A percentile compares a stretch with the other conserved stretches of the same genome.
phyloP scores from a whole-genome alignment of 92 coral and sea anemone species.

The Palythoa heliodiscus region DNA sequence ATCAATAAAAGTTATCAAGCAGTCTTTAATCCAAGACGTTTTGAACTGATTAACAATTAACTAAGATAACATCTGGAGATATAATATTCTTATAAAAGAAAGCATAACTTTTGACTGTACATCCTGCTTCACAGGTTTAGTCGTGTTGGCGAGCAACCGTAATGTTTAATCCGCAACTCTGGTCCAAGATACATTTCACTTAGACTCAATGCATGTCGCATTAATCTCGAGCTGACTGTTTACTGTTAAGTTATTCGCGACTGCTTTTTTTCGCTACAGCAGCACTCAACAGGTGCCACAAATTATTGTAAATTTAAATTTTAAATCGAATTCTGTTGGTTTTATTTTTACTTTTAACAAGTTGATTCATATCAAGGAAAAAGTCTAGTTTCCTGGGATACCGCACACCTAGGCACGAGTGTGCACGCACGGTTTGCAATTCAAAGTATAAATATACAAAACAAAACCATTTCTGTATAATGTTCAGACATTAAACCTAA shows the following conservation, averaged over 20 bases:
- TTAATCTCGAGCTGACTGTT: not conserved
- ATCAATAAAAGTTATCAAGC: not conserved
- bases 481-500: not conserved
- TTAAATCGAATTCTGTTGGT: not conserved
- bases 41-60: not conserved
- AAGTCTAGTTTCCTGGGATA: conserved; percentile 1
- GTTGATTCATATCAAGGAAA: not conserved
- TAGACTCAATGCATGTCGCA: not conserved
- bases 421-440: not conserved
- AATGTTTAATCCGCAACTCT: not conserved
- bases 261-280: not conserved
- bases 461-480: not conserved
- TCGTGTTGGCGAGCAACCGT: not conserved
- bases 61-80: not conserved
- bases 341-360: not conserved
- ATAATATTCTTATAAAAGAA: not conserved
- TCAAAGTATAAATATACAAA: not conserved
- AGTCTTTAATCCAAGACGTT: too few relatives aligned
- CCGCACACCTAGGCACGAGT: not conserved
- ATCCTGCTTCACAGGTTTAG: not conserved
- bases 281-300: not conserved
- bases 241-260: not conserved
- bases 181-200: not conserved
- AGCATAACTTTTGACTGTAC: not conserved
- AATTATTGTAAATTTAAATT: not conserved